These are phyloP conservation scores for Ailuropoda melanoleuca DNA, from an alignment of 2,113 vertebrate species.

Conservation along the genomic window DNA sequence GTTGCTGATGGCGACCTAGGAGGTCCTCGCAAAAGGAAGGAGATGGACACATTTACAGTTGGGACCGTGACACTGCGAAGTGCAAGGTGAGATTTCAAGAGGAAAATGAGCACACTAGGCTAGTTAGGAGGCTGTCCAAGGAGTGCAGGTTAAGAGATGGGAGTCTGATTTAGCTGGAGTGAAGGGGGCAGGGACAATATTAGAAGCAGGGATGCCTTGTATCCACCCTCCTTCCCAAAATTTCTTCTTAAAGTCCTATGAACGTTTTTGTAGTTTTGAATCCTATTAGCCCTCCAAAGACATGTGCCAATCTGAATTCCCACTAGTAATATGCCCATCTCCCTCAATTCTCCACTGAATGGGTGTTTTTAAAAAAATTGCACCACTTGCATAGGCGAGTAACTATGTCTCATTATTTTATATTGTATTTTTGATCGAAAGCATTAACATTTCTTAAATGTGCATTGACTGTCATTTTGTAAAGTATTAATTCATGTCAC, in stretches of 20 bases:
- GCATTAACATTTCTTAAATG: neutral
- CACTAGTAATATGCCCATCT: neutral
- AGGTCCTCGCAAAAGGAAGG: neutral
- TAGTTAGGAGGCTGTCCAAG: neutral
- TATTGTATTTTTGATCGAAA: neutral
- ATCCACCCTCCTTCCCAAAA: neutral
- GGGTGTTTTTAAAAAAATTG: neutral
- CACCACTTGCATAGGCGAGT: neutral
- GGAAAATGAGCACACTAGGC: neutral
- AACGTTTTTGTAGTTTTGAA: neutral
- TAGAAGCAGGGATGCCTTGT: rapidly evolving
- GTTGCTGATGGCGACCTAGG: neutral
- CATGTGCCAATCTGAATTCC: neutral
- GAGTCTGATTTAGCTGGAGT: neutral
- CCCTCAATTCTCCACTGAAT: neutral
- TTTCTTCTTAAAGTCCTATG: neutral
- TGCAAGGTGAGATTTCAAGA: neutral
- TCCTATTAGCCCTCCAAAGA: neutral
- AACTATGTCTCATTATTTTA: neutral
- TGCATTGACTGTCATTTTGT: neutral
- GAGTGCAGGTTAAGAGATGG: neutral
- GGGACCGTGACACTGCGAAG: neutral
- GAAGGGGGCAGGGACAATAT: neutral
- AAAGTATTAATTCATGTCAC: neutral
- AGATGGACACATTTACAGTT: neutral